Conservation (phyloP, 1,140 invertebrate species). For the Zaprionus vittiger region DNA sequence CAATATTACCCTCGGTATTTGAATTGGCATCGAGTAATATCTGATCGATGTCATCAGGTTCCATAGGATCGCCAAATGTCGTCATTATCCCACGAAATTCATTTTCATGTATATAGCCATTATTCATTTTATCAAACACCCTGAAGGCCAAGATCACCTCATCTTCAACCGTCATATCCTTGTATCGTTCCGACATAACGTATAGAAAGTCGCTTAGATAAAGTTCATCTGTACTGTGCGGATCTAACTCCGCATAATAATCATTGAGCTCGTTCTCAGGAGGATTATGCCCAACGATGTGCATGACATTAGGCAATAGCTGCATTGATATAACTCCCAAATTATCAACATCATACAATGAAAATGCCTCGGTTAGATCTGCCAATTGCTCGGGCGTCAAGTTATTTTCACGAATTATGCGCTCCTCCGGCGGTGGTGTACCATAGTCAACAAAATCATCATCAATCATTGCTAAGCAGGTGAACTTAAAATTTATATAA, state of each 20-base stretch:
- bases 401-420: conserved; percentile 40
- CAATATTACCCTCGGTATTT: conserved; percentile 60
- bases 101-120: conserved; percentile 55
- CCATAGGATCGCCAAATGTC: conserved; percentile 47
- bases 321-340: conserved; percentile 53
- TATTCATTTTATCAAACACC: conserved; percentile 54
- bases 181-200: conserved; percentile 57
- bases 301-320: conserved; percentile 39
- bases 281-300: conserved; percentile 53
- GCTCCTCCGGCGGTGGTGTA: conserved; percentile 58
- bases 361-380: conserved; percentile 53
- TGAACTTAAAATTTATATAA: background rate
- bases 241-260: conserved; percentile 57
- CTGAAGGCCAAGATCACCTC: conserved; percentile 61
- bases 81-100: conserved; percentile 58
- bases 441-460: conserved; percentile 47
- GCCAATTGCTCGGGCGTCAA: conserved; percentile 44
- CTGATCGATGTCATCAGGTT: conserved; percentile 58
- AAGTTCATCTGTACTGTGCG: conserved; percentile 50
- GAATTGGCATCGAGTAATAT: conserved; percentile 59
- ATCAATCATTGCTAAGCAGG: conserved; percentile 38
- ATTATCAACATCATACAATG: conserved; percentile 38
- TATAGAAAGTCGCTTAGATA: conserved; percentile 59
- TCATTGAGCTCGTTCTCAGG: conserved; percentile 54
- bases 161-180: conserved; percentile 49